phyloP scores from a whole-genome alignment of 64 coral and sea anemone genomes.

The Montipora efflorescens region DNA sequence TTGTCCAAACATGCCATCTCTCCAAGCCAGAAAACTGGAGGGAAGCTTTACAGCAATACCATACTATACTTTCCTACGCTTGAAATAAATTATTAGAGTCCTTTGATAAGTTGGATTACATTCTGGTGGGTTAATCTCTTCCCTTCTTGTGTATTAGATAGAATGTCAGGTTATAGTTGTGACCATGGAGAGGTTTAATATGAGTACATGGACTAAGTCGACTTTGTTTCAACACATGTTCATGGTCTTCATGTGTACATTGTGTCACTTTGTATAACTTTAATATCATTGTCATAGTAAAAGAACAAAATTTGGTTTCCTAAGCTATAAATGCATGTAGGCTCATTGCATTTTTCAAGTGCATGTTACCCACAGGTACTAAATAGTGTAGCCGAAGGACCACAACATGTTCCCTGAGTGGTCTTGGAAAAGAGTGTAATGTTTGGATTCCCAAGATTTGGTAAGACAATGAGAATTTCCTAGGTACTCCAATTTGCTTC shows the following conservation, averaged over 20 bases:
- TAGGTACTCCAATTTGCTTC: not conserved
- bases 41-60: constrained; percentile 28
- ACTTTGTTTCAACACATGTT: not conserved
- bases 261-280: not conserved
- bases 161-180: not conserved
- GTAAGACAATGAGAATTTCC: not conserved
- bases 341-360: not conserved
- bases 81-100: not conserved
- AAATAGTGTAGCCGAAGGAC: not conserved
- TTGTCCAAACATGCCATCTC: constrained; percentile 14
- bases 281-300: not conserved
- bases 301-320: not conserved
- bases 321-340: not conserved
- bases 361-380: not conserved
- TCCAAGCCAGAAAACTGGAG: constrained; percentile 23
- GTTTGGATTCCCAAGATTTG: not conserved
- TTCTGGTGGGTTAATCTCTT: not conserved
- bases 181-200: not conserved
- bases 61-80: not conserved
- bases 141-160: not conserved
- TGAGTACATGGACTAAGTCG: not conserved
- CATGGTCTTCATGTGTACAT: not conserved
- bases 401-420: not conserved
- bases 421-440: not conserved
- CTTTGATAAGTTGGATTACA: not conserved